A percentile compares a stretch with the other conserved stretches of the same genome.
phyloP scores from a whole-genome alignment of 2,888 invertebrate species.

The Pristionchus mayeri region DNA sequence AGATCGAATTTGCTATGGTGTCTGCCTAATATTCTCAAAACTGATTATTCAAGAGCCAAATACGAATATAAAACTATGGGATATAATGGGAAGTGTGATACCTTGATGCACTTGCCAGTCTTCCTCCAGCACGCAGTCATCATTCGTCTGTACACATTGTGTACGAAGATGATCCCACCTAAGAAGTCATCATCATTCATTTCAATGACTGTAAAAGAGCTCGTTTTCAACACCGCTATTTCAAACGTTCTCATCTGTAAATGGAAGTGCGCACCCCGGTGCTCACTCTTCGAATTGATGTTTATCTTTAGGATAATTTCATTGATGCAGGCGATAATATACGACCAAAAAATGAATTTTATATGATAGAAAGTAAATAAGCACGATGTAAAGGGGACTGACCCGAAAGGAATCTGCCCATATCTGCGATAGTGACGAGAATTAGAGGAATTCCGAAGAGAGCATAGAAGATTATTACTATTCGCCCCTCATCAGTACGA shows the following conservation, averaged over 20 bases:
- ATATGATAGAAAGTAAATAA: not conserved
- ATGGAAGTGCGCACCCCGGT: no score
- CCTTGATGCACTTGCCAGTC: constrained; percentile 44
- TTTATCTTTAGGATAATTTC: not conserved
- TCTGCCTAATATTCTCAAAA: not conserved
- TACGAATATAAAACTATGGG: no score
- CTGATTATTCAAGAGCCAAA: not conserved
- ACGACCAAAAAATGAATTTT: not conserved
- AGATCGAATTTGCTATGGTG: no score
- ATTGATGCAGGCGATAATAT: not conserved
- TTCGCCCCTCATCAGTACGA: constrained; percentile 73
- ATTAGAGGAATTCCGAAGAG: constrained; percentile 76
- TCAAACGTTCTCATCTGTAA: no score
- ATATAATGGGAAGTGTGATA: not conserved
- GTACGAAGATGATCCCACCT: constrained; percentile 74
- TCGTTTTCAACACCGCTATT: no score
- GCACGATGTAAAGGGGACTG: not conserved
- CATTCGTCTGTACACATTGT: constrained; percentile 66
- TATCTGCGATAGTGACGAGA: constrained; percentile 76
- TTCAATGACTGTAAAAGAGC: no score
- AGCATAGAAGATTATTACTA: constrained; percentile 75
- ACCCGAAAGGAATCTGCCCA: constrained; percentile 76
- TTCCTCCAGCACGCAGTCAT: constrained; percentile 58
- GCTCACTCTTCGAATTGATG: not conserved
- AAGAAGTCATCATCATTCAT: not conserved